Base-by-base conservation (phyloP, 2,797 vertebrate species). In the Pangasius djambal region DNA sequence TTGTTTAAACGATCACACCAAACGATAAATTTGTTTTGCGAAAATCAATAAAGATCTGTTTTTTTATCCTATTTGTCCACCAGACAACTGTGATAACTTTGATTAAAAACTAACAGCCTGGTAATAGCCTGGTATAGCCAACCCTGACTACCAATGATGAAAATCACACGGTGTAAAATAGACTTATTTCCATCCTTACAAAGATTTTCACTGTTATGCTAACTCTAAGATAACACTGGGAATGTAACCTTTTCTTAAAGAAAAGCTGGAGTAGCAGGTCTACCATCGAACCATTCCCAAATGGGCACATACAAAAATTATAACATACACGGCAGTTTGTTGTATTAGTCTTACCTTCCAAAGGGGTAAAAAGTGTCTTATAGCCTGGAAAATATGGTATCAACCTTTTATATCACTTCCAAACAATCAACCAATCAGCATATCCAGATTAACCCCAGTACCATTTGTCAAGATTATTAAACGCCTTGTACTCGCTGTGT, bases 401-500 rank as follows among this genome's bases (percentile, higher is more conserved):
- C 75, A 48, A 83, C 79, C 37, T 79, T 20, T n/a, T 79, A 22
- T 3, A 31, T 82, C 70, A 20, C 28, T 59, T 63, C 52, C 83
- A 50, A 79, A 34, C 84, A 28, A 78, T 31, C 81, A 25, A 50
- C 78, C 81, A 52, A 82, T 87, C 28, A 83, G 55, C 81, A 79
- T 75, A 48, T 89, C 40, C 31, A 50, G 91, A 93, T 95, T 96
- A 97, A 91, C 97, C 97, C 98, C 99, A 99, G 96, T 98, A 99
- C 99, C 98, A 99, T 95, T 98, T 98, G 93, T 99, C 97, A 93
- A 99, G 97, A 94, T 97, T 99, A 94, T 97, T 97, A 92, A 98
- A 95, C 8, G 97, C 96, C 92, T 97, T 98, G 94, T 99, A 99
- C 93, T 99, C 98, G 86, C 97, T 98, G 94, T 99, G 98, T 96